Conservation (phyloP, 2,888 invertebrate species). For the Tenthredo distinguenda region DNA sequence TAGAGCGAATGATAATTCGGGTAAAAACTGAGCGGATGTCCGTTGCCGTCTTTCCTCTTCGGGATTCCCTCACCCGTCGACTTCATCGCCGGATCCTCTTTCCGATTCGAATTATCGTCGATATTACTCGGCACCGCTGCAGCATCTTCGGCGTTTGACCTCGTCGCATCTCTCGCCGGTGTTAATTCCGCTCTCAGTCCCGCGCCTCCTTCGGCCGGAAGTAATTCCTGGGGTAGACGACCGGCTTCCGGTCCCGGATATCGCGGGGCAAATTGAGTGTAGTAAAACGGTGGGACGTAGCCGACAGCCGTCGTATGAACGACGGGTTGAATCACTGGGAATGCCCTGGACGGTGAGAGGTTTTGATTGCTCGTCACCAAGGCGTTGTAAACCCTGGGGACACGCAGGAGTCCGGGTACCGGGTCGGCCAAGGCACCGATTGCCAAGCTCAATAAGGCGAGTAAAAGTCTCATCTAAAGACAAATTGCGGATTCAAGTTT, state of each 20-base stretch:
- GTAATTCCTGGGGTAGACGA: conserved; percentile 55
- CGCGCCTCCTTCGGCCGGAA: conserved; percentile 33
- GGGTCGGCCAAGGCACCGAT: conserved; percentile 71
- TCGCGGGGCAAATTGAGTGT: conserved; percentile 68
- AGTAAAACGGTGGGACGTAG: conserved; percentile 73
- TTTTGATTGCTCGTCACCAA: conserved; percentile 89
- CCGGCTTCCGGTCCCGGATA: conserved; percentile 65
- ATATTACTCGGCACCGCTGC: background rate
- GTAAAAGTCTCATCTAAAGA: conserved; percentile 65
- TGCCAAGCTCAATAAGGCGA: conserved; percentile 62
- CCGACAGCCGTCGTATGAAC: conserved; percentile 83
- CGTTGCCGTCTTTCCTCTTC: conserved; percentile 55
- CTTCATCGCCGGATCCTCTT: conserved; percentile 4
- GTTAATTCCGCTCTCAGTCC: conserved; percentile 52
- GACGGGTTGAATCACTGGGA: conserved; percentile 87
- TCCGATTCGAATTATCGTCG: background rate
- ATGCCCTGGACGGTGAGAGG: conserved; percentile 87
- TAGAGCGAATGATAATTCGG: conserved; percentile 73
- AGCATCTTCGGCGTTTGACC: background rate
- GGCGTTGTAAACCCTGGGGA: conserved; percentile 90
- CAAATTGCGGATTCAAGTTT: background rate
- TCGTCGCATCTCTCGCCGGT: background rate
- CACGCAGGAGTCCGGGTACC: conserved; percentile 80
- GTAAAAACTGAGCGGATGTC: conserved; percentile 68
- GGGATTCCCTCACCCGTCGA: conserved; percentile 4